Percentiles rank a stretch among this genome's conserved stretches.
Evolutionary conservation across 35 echinoderm and acorn worm genomes (phyloP).

Genomic region (Strongylocentrotus purpuratus): DNA sequence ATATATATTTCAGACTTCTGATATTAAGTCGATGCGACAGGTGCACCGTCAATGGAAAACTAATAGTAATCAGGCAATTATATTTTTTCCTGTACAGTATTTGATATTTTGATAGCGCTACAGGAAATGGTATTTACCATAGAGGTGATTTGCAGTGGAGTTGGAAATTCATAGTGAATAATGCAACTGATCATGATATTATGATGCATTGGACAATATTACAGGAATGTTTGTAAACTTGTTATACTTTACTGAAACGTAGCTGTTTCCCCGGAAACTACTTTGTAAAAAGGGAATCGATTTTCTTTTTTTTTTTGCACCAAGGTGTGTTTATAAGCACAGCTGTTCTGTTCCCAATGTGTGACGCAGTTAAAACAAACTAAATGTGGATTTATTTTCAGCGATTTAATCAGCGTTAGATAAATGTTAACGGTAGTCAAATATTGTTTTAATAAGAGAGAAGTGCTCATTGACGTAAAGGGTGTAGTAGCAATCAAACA

Average conservation of each 20-base stretch:
- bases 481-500: background rate
- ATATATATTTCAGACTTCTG: no score
- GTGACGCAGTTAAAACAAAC: background rate
- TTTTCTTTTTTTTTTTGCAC: background rate
- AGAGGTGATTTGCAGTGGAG: background rate
- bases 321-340: background rate
- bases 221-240: background rate
- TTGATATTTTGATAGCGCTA: no score
- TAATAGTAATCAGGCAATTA: no score
- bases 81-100: no score
- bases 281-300: background rate
- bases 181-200: background rate
- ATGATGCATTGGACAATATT: background rate
- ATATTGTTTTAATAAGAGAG: constrained; percentile 1
- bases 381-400: background rate
- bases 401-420: background rate
- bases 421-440: background rate
- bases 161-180: background rate
- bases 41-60: no score
- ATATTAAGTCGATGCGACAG: no score
- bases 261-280: background rate
- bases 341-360: background rate
- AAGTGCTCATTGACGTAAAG: constrained; percentile 10
- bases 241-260: background rate
- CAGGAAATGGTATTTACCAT: background rate